Conservation (phyloP, 2,888 invertebrate species). For the Drosophila melanosoma region DNA sequence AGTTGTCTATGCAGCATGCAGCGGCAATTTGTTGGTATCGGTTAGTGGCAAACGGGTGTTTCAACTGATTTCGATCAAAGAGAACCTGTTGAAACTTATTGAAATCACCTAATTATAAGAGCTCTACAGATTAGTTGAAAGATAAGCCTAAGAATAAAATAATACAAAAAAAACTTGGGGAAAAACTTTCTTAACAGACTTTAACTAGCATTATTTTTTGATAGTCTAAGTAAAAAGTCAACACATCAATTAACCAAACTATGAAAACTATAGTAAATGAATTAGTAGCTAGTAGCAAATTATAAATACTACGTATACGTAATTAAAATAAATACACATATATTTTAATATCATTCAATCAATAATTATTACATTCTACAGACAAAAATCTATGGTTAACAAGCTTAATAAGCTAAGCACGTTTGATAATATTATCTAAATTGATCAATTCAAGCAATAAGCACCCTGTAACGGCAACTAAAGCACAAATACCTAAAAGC, state of each 20-base stretch:
- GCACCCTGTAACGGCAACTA: conserved; percentile 60
- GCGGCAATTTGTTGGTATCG: conserved; percentile 9
- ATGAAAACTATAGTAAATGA: not conserved
- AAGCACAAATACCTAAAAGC: conserved; percentile 12
- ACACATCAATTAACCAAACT: not conserved
- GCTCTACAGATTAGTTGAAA: not conserved
- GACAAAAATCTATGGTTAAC: not conserved
- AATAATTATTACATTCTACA: not conserved
- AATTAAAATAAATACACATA: not conserved
- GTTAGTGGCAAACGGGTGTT: conserved; percentile 28
- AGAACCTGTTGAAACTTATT: not conserved
- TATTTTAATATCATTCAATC: not conserved
- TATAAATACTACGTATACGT: conserved; percentile 3
- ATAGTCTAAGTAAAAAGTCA: not conserved
- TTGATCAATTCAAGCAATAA: not conserved
- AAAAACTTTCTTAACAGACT: not conserved
- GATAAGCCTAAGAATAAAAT: not conserved
- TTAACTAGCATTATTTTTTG: not conserved
- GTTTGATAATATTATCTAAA: not conserved
- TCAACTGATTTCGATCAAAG: not conserved
- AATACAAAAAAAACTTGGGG: not conserved
- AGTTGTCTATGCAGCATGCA: conserved; percentile 33
- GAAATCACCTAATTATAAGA: not conserved
- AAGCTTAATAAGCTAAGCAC: not conserved
- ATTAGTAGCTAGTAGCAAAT: too few species aligned